Percentiles rank a stretch among this genome's conserved stretches.
Conservation (phyloP, 2,888 invertebrate genomes). For the Autographa pulchrina region DNA sequence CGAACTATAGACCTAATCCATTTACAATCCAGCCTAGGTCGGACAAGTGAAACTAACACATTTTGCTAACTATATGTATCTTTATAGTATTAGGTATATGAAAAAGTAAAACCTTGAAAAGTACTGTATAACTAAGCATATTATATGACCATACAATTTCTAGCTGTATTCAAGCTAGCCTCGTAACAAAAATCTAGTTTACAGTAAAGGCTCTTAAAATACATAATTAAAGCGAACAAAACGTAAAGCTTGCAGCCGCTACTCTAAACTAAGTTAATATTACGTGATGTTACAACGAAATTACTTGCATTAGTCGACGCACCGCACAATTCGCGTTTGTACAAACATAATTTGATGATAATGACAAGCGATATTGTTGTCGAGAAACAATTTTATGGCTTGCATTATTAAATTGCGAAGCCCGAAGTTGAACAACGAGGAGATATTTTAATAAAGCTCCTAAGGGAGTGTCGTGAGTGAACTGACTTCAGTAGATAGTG, state of each 20-base stretch:
- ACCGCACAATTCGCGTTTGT: conserved; percentile 33
- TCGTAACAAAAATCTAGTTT: neutral
- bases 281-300: conserved; percentile 14
- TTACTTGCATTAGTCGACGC: conserved; percentile 32
- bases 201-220: conserved; percentile 2
- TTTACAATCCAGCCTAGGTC: neutral
- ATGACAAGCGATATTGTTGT: conserved; percentile 51
- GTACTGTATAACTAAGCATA: neutral
- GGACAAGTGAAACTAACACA: neutral
- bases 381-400: conserved; percentile 69
- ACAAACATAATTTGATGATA: conserved; percentile 53
- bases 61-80: too few relatives aligned
- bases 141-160: neutral
- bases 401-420: conserved; percentile 75
- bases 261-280: conserved; percentile 10
- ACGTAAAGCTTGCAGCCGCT: neutral
- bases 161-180: neutral
- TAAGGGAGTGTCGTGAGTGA: conserved; percentile 50
- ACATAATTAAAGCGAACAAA: conserved; percentile 6
- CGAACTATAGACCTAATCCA: neutral
- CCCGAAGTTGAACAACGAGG: conserved; percentile 64
- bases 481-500: conserved; percentile 54
- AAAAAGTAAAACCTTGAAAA: neutral
- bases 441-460: conserved; percentile 73
- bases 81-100: neutral